Evolutionary conservation across 2,888 invertebrate species (phyloP).

Genomic region (Plebejus argus): DNA sequence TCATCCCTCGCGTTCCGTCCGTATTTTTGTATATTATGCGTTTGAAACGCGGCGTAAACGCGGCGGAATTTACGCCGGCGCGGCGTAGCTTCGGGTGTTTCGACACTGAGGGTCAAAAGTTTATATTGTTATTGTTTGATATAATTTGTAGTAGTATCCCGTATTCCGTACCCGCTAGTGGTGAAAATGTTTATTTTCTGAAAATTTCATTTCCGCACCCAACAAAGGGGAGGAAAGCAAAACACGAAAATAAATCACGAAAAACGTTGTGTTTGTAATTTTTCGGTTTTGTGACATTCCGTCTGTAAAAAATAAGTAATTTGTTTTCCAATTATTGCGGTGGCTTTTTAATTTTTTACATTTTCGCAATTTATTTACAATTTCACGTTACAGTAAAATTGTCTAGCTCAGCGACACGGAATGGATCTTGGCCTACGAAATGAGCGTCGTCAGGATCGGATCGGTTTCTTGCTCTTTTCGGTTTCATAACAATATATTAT

Average conservation of each 20-base stretch:
- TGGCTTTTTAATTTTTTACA: constrained; percentile 11
- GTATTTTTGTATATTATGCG: too few species aligned
- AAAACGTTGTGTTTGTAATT: background rate
- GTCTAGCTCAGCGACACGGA: too few species aligned
- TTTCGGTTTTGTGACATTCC: constrained; percentile 12
- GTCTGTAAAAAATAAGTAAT: constrained; percentile 7
- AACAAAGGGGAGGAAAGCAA: background rate
- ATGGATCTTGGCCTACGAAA: too few species aligned
- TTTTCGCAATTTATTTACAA: background rate
- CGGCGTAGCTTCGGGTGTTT: too few species aligned
- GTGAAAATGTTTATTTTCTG: background rate
- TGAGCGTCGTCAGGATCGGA: too few species aligned
- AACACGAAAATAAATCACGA: background rate
- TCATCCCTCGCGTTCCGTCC: too few species aligned
- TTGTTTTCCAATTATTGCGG: constrained; percentile 7
- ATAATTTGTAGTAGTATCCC: background rate
- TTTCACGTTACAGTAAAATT: background rate
- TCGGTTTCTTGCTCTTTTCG: too few species aligned
- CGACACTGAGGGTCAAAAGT: too few species aligned
- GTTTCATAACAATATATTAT: too few species aligned
- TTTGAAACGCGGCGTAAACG: too few species aligned
- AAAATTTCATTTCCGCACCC: background rate
- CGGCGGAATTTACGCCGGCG: too few species aligned
- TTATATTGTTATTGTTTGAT: background rate
- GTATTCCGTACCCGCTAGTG: background rate